Conservation (phyloP, 2,888 invertebrate species). For the Dicycla oo region DNA sequence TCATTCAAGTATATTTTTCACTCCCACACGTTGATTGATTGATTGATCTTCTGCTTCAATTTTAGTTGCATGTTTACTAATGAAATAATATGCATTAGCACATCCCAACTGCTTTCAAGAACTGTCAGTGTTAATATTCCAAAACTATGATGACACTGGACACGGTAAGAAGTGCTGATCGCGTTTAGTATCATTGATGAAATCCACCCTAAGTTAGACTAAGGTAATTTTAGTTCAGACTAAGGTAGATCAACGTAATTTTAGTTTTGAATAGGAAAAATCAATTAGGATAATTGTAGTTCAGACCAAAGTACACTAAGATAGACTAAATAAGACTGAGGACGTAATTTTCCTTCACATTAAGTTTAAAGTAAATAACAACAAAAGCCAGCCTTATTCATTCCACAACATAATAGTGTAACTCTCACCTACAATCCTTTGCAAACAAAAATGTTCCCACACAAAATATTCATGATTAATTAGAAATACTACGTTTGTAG, state of each 20-base stretch:
- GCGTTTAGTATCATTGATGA: not conserved
- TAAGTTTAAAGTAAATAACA: not conserved
- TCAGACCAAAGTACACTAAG: not conserved
- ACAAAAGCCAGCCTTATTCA: not conserved
- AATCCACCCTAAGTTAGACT: not conserved
- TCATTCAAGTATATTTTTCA: not conserved
- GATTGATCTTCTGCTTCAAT: not conserved
- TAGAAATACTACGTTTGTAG: conserved; percentile 21
- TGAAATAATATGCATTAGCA: not conserved
- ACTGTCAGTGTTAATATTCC: not conserved
- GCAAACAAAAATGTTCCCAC: conserved; percentile 19
- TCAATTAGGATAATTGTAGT: not conserved
- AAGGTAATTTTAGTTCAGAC: not conserved
- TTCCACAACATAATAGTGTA: not conserved
- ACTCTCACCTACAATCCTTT: not conserved
- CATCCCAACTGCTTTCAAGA: not conserved
- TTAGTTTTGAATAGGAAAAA: not conserved
- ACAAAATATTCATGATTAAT: conserved; percentile 51
- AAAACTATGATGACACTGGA: not conserved
- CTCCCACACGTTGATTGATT: too few relatives aligned
- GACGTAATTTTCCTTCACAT: not conserved
- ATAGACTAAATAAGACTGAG: not conserved
- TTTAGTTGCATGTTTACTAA: not conserved
- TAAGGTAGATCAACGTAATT: not conserved
- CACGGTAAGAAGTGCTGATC: not conserved